Base-by-base conservation (phyloP, 2,888 invertebrate genomes). In the Electrophaes corylata region DNA sequence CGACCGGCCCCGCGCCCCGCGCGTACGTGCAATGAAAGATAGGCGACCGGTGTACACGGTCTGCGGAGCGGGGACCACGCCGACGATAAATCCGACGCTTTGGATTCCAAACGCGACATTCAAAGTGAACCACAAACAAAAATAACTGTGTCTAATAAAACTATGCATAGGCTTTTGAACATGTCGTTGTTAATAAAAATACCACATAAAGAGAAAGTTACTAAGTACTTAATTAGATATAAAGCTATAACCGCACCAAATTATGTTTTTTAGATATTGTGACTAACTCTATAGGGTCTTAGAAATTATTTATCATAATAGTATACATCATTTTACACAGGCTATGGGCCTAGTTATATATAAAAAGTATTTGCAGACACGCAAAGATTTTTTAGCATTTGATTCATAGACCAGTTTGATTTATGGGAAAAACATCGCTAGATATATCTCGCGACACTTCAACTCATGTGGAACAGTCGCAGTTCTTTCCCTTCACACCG, bases 1-100 rank as follows among this genome's bases (percentile, higher is more conserved):
- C 84, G 81, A 72, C 73, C 78, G 73, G 77, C 86, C 83, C 85
- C 86, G 83, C 88, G 78, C 88, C 76, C 84, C 77, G 80, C 86
- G 83, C 86, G 86, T 91, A 90, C 91, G 90, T 91, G 91, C 91
- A 91, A 91, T 91, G 91, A 91, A 91, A 91, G 91, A 91, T 91
- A 91, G 91, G 89, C 88, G 84, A 76, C 79, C 78, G 86, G 73
- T 78, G 71, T 78, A 87, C 88, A 73, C 65, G 79, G 71, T 26
- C 67, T 67, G 59, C 74, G 73, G 82, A 74, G 74, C 82, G 75
- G 60, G 54, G 79, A 80, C 64, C 44, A 23, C 61, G 83, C 82
- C 60, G 60, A 67, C 60, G 86, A 88, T 84, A 83, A 50, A 60
- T 73, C 62, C 31, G 47, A 47, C 46, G 47, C 12, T 39, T 29